Percentiles rank a stretch among this genome's conserved stretches.
These are phyloP conservation scores for Smittia sp. DNA, from an alignment of 2,888 invertebrate species.

Conservation along the genomic window DNA sequence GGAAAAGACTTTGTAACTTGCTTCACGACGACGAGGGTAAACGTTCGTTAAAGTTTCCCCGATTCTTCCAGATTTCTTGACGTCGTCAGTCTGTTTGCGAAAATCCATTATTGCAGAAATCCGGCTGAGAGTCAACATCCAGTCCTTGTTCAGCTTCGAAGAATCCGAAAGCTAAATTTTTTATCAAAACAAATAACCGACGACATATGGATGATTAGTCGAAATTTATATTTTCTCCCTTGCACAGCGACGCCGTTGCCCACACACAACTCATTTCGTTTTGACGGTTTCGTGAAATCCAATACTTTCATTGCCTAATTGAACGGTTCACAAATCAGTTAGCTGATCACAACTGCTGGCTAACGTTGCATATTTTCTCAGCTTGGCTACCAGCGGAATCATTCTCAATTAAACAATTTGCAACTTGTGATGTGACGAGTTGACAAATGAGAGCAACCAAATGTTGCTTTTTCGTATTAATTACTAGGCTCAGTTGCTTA, in stretches of 20 bases:
- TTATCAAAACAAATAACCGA: constrained; percentile 36
- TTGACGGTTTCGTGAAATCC: neutral
- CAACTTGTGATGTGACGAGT: neutral
- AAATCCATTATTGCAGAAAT: constrained; percentile 29
- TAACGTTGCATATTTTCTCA: neutral
- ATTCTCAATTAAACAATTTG: neutral
- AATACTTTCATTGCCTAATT: constrained; percentile 34
- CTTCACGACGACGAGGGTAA: neutral
- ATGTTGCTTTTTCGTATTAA: too few relatives aligned
- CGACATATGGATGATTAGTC: constrained; percentile 27
- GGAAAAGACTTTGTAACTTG: neutral
- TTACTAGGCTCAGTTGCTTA: too few relatives aligned
- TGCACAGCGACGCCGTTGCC: constrained; percentile 1
- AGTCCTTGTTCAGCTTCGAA: constrained; percentile 8
- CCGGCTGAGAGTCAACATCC: constrained; percentile 2
- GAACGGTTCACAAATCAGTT: constrained; percentile 12
- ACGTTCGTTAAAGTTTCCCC: neutral
- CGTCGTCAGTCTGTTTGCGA: neutral
- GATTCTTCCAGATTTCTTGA: neutral
- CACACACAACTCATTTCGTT: neutral
- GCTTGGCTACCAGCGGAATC: neutral
- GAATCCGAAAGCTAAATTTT: constrained; percentile 7
- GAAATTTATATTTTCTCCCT: constrained; percentile 8
- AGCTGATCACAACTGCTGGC: neutral
- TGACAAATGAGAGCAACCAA: too few relatives aligned